Percentiles rank a stretch among this genome's conserved stretches.
phyloP scores from a whole-genome alignment of 2,888 invertebrate species.

The Spisula subtruncata region DNA sequence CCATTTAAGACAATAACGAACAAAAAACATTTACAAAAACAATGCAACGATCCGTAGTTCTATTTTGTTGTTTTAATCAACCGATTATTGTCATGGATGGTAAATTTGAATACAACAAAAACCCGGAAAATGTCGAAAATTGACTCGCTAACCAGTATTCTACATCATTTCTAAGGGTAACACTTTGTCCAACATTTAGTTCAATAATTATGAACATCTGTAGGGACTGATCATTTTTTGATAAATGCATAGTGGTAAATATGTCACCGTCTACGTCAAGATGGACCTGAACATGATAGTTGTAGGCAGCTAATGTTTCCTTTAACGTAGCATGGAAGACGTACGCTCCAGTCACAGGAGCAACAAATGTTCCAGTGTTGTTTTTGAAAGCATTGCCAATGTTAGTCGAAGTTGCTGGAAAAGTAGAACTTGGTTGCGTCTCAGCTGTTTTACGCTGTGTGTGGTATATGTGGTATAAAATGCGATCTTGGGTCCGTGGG shows the following conservation, averaged over 20 bases:
- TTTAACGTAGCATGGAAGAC: conserved; percentile 14
- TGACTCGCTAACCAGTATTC: neutral
- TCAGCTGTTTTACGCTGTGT: neutral
- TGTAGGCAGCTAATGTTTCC: neutral
- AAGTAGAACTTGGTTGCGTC: too few relatives aligned
- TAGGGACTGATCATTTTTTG: neutral
- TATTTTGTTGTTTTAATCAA: too few relatives aligned
- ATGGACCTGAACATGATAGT: neutral
- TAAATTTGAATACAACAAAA: too few relatives aligned
- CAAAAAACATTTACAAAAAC: too few relatives aligned
- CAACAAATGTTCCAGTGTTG: neutral
- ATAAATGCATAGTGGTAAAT: neutral
- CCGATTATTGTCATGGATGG: too few relatives aligned
- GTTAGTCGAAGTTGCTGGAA: neutral
- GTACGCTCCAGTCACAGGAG: conserved; percentile 16
- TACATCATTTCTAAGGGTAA: neutral
- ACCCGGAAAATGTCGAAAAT: too few relatives aligned
- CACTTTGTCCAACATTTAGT: neutral
- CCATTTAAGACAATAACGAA: too few relatives aligned
- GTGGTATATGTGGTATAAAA: neutral
- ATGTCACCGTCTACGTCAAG: conserved; percentile 22
- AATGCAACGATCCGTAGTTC: too few relatives aligned
- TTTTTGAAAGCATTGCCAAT: conserved; percentile 14
- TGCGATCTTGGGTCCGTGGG: too few relatives aligned
- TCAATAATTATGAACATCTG: too few relatives aligned